phyloP scores from a whole-genome alignment of 2,888 invertebrate genomes.

The Gnatocerus cornutus region DNA sequence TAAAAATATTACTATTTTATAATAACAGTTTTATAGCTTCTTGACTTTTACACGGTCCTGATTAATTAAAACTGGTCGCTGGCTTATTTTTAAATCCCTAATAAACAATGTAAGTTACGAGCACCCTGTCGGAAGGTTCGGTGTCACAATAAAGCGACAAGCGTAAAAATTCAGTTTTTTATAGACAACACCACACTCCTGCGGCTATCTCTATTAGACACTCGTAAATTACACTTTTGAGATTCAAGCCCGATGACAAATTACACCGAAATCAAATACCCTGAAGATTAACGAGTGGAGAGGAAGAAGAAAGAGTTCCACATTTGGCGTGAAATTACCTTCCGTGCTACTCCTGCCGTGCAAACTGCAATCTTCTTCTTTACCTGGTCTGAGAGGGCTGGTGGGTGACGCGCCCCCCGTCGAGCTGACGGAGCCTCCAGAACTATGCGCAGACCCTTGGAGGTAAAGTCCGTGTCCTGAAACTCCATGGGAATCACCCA shows the following conservation, averaged over 20 bases:
- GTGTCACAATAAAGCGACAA: constrained; percentile 51
- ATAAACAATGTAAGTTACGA: constrained; percentile 55
- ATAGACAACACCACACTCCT: constrained; percentile 31
- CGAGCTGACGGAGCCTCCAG: constrained; percentile 70
- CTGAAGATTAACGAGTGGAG: too few species aligned
- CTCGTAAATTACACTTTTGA: constrained; percentile 45
- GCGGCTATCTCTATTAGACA: constrained; percentile 44
- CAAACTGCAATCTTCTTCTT: constrained; percentile 78
- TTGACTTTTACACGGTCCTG: constrained; percentile 52
- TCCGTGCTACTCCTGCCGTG: constrained; percentile 78
- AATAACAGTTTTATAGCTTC: constrained; percentile 54
- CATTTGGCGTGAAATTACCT: constrained; percentile 66
- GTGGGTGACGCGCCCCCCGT: constrained; percentile 70
- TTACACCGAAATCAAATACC: not conserved
- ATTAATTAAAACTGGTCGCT: constrained; percentile 54
- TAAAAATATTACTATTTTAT: constrained; percentile 53
- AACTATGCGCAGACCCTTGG: constrained; percentile 68
- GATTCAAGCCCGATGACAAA: constrained; percentile 26
- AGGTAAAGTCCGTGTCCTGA: constrained; percentile 64
- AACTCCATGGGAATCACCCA: constrained; percentile 66
- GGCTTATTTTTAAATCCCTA: constrained; percentile 49
- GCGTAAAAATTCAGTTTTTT: constrained; percentile 54
- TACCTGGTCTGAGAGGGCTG: constrained; percentile 73
- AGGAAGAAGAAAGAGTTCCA: too few species aligned
- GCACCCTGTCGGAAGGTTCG: constrained; percentile 51